A percentile compares a stretch with the other conserved stretches of the same genome.
Evolutionary conservation across 2,888 invertebrate genomes (phyloP).

Genomic region (Thera britannica): DNA sequence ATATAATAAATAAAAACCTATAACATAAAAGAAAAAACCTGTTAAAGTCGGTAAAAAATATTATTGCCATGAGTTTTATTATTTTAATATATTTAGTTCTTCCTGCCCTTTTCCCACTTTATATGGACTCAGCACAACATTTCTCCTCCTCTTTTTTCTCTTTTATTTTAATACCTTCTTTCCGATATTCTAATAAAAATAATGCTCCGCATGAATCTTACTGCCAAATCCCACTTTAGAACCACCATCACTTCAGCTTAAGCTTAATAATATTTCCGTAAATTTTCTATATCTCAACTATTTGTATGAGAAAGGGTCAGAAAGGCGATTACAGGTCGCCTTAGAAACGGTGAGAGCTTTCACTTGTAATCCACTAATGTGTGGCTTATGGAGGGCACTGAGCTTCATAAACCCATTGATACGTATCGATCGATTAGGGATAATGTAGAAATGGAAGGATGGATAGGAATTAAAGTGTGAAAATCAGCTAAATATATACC

Average conservation of each 20-base stretch:
- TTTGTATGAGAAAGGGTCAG: conserved; percentile 63
- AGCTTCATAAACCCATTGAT: conserved; percentile 46
- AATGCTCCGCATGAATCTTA: conserved; percentile 12
- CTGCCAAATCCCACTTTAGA: conserved; percentile 19
- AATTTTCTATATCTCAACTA: conserved; percentile 31
- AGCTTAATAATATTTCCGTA: conserved; percentile 28
- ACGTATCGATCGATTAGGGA: conserved; percentile 36
- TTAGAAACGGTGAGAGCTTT: conserved; percentile 71
- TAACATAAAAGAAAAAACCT: too few species aligned
- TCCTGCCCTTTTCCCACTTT: too few species aligned
- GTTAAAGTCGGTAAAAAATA: too few species aligned
- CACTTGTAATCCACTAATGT: conserved; percentile 76
- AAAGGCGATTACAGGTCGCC: conserved; percentile 78
- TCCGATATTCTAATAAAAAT: not conserved
- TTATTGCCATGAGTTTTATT: too few species aligned
- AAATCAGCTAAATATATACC: not conserved
- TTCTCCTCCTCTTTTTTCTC: too few species aligned
- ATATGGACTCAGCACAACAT: too few species aligned
- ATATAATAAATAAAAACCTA: too few species aligned
- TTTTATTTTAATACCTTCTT: too few species aligned
- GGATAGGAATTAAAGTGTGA: conserved; percentile 2
- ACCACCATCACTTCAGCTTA: conserved; percentile 29
- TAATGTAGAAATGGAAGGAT: conserved; percentile 25
- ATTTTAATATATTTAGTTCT: too few species aligned
- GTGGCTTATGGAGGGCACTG: conserved; percentile 63